Base-by-base conservation (phyloP, 2,113 vertebrate genomes). In the Pachyramphus minor region DNA sequence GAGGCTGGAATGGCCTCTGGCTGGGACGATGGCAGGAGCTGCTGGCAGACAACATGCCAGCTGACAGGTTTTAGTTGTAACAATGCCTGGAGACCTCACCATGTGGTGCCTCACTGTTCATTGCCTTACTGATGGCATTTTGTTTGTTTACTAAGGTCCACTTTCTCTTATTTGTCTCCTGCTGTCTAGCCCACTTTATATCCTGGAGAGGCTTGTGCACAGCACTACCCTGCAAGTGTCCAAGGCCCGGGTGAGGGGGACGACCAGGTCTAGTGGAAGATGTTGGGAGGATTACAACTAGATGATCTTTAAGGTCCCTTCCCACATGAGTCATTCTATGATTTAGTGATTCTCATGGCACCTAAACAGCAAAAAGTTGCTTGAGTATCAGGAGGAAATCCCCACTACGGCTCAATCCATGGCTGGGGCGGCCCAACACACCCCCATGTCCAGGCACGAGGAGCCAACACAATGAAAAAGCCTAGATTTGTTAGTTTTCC, bases 11-110 rank as follows among this genome's bases (percentile, higher is more conserved):
- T 23, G 30, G 77, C 73, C 94, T 93, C 83, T 96, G 82, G 7
- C 59, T 69, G 33, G 35, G 21, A 27, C 1, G 2, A 21, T 22
- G 0, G 0, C 0, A 0, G 47, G 49, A 22, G 5, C 49, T 85
- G 52, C 17, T 2, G 2, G 35, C 76, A 68, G 14, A 55, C 14
- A 68, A 3, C 0, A 0, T 2, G 2, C 5, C 3, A 1, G 9
- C 23, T 42, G 33, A 63, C 18, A 18, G 17, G 6, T 77, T 80
- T 63, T 13, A 45, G 25, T 22, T 13, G 1, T 24, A 25, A 1
- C 9, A 13, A 18, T n/a, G 33, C 41, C 2, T 1, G 28, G 50
- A 86, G 21, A 67, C 19, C 2, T 52, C 56, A 20, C 16, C 1
- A 5, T 8, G 35, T 9, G 24, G 37, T 0, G 0, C 9, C 37